Base-by-base conservation (phyloP, 92 coral and sea anemone genomes). In the Paragorgia papillata region DNA sequence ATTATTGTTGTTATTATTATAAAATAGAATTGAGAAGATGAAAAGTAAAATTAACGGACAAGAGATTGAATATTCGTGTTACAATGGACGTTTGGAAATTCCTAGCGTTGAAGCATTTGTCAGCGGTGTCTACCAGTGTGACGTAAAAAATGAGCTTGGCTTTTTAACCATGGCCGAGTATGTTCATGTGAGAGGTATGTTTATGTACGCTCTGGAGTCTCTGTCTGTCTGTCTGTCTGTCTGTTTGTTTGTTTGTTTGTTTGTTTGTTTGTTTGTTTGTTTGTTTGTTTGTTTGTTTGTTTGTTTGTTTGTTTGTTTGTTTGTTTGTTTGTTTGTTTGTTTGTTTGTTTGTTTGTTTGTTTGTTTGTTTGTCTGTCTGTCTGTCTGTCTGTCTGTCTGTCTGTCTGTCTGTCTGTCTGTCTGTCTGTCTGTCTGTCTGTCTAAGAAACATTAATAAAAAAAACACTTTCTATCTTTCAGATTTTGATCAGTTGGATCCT, bases 161-260 rank as follows among this genome's bases (percentile, higher is more conserved):
- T 0, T 44, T 44, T 40, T 68, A 15, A 22, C 59, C 18, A 48
- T 7, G 75, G 54, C 75, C 24, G 40, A 46, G 33, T 68, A 44
- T 44, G 39, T 68, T 28, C 75, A 68, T 9, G 59, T 68, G 33
- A 68, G 60, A 68, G 75, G 75, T 68, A n/a, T n/a, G 75, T 68
- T 20, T 26, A 32, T 20, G n/a, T n/a, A n/a, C n/a, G n/a, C n/a
- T n/a, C n/a, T n/a, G n/a, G n/a, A n/a, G n/a, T n/a, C n/a, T n/a
- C n/a, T n/a, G n/a, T n/a, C n/a, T n/a, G n/a, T 22, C 55, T 30
- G 7, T 2, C n/a, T n/a, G n/a, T n/a, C n/a, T n/a, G n/a, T n/a
- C n/a, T n/a, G n/a, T n/a, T n/a, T n/a, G n/a, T n/a, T 9, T 21
- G 18, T 66, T 22, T 24, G 46, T 2, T 22, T 65, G 31, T 26